Evolutionary conservation across 2,888 invertebrate genomes (phyloP).

Genomic region (Mamestra brassicae): DNA sequence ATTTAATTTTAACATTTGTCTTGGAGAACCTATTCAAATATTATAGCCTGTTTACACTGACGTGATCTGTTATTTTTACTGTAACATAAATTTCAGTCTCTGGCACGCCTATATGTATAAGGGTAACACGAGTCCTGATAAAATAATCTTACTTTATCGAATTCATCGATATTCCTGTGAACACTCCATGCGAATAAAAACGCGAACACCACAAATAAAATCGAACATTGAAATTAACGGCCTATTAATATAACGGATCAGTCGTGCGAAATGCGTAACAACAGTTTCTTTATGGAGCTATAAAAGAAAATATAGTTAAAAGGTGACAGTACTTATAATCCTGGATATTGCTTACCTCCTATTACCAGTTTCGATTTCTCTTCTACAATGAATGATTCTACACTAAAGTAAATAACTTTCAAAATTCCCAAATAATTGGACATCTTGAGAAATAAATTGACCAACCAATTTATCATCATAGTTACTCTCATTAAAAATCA

Average conservation of each 20-base stretch:
- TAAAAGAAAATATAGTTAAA: not conserved
- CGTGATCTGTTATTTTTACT: conserved; percentile 11
- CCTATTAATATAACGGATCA: conserved; percentile 11
- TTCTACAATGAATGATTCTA: too few relatives aligned
- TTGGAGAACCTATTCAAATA: conserved; percentile 5
- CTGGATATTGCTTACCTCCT: not conserved
- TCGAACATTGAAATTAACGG: conserved; percentile 20
- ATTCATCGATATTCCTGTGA: conserved; percentile 12
- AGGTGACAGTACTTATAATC: not conserved
- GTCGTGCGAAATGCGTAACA: not conserved
- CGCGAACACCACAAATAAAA: conserved; percentile 22
- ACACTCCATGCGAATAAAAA: conserved; percentile 17
- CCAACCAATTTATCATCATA: conserved; percentile 17
- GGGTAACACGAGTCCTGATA: not conserved
- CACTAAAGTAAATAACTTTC: too few relatives aligned
- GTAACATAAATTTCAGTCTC: conserved; percentile 6
- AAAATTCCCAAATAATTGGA: not conserved
- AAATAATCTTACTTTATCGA: conserved; percentile 30
- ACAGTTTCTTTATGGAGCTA: not conserved
- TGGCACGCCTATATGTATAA: conserved; percentile 17
- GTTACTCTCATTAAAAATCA: conserved; percentile 36
- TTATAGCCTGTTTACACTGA: conserved; percentile 1
- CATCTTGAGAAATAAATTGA: not conserved
- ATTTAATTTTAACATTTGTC: conserved; percentile 8
- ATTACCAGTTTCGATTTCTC: not conserved